These are phyloP conservation scores for Nephila pilipes DNA, from an alignment of 1,140 invertebrate genomes.

Conservation along the genomic window DNA sequence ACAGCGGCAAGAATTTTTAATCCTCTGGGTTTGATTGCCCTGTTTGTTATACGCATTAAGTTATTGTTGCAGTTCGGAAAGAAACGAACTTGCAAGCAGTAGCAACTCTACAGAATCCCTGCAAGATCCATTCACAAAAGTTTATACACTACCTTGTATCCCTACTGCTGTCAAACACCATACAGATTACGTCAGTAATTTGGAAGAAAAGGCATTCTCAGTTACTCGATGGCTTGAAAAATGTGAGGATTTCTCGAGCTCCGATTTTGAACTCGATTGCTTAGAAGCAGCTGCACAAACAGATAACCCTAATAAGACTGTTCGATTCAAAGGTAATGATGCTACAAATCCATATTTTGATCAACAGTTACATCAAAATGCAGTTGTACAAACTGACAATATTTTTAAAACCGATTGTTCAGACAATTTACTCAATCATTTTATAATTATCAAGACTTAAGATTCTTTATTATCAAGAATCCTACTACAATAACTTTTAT, in stretches of 20 bases:
- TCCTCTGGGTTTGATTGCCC: no score
- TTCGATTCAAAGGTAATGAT: background rate
- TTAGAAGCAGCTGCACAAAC: no score
- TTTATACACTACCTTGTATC: background rate
- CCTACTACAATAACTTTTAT: no score
- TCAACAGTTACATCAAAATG: background rate
- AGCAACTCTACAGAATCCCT: background rate
- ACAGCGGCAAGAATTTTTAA: no score
- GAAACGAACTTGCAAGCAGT: background rate
- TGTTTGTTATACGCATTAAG: no score
- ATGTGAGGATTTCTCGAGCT: background rate
- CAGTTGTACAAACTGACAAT: background rate
- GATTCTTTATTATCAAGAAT: no score
- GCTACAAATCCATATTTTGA: background rate
- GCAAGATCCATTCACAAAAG: background rate
- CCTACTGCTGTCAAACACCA: background rate
- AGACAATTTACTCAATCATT: no score
- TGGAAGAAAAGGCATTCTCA: background rate
- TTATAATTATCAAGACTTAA: no score
- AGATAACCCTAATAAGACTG: background rate
- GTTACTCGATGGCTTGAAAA: slow-evolving; percentile 12
- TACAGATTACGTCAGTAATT: background rate
- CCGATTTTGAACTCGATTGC: background rate
- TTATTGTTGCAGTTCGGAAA: background rate
- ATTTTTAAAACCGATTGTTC: background rate